phyloP scores from a whole-genome alignment of 2,113 vertebrate species.

The Peromyscus californicus region DNA sequence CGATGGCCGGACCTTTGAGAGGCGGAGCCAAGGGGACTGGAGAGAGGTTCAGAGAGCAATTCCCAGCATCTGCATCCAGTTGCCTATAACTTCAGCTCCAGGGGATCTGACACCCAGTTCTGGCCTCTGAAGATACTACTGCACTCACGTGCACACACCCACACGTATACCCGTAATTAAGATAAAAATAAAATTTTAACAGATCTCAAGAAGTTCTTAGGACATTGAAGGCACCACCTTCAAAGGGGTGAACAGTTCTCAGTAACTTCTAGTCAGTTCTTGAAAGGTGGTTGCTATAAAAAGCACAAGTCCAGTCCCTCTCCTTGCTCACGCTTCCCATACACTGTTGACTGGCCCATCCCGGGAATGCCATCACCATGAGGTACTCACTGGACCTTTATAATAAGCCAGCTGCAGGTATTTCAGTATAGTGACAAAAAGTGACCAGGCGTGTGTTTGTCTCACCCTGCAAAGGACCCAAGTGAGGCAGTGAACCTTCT shows the following conservation, averaged over 20 bases:
- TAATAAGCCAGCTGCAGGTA: not conserved
- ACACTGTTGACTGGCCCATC: not conserved
- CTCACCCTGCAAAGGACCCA: not conserved
- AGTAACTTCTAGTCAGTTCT: not conserved
- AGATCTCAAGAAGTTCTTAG: not conserved
- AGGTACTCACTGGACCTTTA: not conserved
- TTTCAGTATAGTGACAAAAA: not conserved
- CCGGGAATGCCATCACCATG: too few relatives aligned
- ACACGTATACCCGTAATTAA: not conserved
- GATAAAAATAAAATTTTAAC: not conserved
- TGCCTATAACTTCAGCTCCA: not conserved
- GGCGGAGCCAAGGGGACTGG: not conserved
- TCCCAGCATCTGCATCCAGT: not conserved
- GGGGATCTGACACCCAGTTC: not conserved
- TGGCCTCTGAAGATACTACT: not conserved
- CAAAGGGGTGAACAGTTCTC: not conserved
- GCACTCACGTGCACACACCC: not conserved
- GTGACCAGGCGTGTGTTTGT: not conserved
- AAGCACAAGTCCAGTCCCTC: not conserved
- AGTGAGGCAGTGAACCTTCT: not conserved
- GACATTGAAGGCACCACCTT: not conserved
- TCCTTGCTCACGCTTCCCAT: not conserved
- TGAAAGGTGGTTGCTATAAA: not conserved
- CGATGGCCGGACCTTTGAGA: not conserved
- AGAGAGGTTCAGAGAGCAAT: not conserved